Percentiles rank a stretch among this genome's conserved stretches.
Evolutionary conservation across 2,113 vertebrate genomes (phyloP).

Genomic region (sheep (Ovis aries)): DNA sequence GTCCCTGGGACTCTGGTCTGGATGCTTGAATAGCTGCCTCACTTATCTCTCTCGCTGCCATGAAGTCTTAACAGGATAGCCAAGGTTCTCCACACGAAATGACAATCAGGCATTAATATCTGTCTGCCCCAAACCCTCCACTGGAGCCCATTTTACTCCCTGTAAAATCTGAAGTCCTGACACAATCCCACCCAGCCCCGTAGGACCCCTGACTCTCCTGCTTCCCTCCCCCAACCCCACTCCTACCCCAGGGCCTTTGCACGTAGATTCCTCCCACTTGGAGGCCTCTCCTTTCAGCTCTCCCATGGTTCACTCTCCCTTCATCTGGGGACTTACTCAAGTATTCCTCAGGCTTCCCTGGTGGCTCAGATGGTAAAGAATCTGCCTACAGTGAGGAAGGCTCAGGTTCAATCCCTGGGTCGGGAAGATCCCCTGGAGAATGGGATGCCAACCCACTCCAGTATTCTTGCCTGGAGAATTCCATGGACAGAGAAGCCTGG

Average conservation of each 20-base stretch:
- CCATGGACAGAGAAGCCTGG: background rate
- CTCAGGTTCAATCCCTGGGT: background rate
- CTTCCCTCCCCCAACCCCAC: background rate
- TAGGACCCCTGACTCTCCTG: background rate
- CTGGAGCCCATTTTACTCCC: background rate
- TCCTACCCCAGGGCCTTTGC: background rate
- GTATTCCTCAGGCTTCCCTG: background rate
- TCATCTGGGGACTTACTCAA: background rate
- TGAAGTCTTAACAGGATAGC: background rate
- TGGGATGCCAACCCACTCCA: background rate
- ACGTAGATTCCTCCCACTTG: background rate
- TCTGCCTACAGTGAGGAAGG: background rate
- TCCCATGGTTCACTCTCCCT: background rate
- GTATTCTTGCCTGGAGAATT: background rate
- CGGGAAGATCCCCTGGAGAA: background rate
- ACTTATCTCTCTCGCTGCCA: background rate
- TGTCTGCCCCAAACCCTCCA: background rate
- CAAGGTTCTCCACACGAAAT: background rate
- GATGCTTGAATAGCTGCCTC: background rate
- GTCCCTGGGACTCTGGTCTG: background rate
- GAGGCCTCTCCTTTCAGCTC: background rate
- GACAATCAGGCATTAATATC: background rate
- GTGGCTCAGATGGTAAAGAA: background rate
- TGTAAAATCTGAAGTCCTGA: background rate
- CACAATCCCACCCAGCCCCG: background rate